These are phyloP conservation scores for Ailuropoda melanoleuca DNA, from an alignment of 2,113 vertebrate species.

Conservation along the genomic window DNA sequence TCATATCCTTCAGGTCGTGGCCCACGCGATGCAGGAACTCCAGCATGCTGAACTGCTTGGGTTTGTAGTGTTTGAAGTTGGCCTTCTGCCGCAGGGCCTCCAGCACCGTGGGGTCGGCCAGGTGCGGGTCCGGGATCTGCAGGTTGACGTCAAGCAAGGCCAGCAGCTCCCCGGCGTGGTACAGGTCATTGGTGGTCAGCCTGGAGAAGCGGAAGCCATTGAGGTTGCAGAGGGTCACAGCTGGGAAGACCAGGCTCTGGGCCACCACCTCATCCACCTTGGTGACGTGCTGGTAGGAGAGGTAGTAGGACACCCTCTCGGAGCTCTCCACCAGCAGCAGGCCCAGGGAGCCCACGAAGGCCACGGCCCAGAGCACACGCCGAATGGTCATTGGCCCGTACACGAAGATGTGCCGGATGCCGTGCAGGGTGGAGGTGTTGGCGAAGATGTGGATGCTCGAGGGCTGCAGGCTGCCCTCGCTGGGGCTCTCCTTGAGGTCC, in stretches of 20 bases:
- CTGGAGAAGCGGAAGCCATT: slow-evolving; percentile 95
- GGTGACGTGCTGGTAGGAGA: slow-evolving; percentile 97
- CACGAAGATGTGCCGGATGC: slow-evolving; percentile 95
- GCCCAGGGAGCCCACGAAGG: slow-evolving; percentile 92
- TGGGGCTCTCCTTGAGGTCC: slow-evolving; percentile 97
- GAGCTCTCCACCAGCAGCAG: slow-evolving; percentile 94
- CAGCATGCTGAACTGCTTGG: slow-evolving; percentile 96
- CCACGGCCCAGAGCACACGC: slow-evolving; percentile 94
- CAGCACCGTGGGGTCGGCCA: slow-evolving; percentile 93
- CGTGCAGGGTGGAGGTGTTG: slow-evolving; percentile 94
- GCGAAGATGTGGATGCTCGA: slow-evolving; percentile 95
- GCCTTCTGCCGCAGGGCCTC: slow-evolving; percentile 91
- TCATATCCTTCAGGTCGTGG: slow-evolving; percentile 97
- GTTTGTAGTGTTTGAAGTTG: slow-evolving; percentile 96
- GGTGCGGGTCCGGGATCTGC: slow-evolving; percentile 92
- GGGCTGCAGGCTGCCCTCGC: slow-evolving; percentile 90
- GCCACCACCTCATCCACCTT: slow-evolving; percentile 95
- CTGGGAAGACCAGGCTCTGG: slow-evolving; percentile 94
- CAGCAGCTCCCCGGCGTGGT: slow-evolving; percentile 96
- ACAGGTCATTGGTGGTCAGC: slow-evolving; percentile 96
- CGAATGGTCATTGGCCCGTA: slow-evolving; percentile 90
- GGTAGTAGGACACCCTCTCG: slow-evolving; percentile 94
- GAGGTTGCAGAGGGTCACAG: slow-evolving; percentile 97
- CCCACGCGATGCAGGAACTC: slow-evolving; percentile 97
- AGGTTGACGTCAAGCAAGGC: slow-evolving; percentile 95